Evolutionary conservation across 2,888 invertebrate genomes (phyloP).

Genomic region (Chrysopilus asiliformis): DNA sequence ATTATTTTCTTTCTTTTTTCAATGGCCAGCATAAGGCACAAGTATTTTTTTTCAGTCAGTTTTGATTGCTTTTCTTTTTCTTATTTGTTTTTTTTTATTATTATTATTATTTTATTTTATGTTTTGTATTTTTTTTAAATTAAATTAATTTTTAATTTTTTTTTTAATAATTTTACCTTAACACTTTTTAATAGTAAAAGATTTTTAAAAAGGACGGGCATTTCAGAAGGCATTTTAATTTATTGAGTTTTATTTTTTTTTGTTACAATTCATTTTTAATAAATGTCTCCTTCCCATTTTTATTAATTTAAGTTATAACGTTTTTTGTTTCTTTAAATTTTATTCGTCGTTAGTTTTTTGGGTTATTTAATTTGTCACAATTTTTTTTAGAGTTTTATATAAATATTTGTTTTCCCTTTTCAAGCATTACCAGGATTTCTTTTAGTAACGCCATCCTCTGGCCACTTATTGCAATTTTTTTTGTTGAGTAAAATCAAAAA

Average conservation of each 20-base stretch:
- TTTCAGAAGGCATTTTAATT: conserved; percentile 5
- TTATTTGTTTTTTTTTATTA: background rate
- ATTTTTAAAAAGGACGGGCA: too few species aligned
- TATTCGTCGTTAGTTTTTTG: background rate
- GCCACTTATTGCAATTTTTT: background rate
- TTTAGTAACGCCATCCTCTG: too few species aligned
- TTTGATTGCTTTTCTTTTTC: too few species aligned
- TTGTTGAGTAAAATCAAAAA: too few species aligned
- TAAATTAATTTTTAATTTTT: background rate
- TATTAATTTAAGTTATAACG: background rate
- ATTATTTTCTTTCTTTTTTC: background rate
- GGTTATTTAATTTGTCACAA: background rate
- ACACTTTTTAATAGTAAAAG: too few species aligned
- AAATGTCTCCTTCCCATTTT: conserved; percentile 2
- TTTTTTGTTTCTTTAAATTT: background rate
- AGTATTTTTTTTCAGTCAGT: too few species aligned
- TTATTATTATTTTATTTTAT: background rate
- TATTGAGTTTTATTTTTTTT: background rate
- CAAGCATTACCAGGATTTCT: conserved; percentile 1
- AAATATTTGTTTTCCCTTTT: conserved; percentile 1
- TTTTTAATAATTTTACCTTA: conserved; percentile 2
- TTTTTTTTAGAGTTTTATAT: conserved; percentile 2
- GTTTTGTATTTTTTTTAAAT: background rate
- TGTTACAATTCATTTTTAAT: background rate
- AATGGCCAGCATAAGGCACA: background rate